phyloP scores from a whole-genome alignment of 1,140 invertebrate species.

The Aphaenogaster rudis region DNA sequence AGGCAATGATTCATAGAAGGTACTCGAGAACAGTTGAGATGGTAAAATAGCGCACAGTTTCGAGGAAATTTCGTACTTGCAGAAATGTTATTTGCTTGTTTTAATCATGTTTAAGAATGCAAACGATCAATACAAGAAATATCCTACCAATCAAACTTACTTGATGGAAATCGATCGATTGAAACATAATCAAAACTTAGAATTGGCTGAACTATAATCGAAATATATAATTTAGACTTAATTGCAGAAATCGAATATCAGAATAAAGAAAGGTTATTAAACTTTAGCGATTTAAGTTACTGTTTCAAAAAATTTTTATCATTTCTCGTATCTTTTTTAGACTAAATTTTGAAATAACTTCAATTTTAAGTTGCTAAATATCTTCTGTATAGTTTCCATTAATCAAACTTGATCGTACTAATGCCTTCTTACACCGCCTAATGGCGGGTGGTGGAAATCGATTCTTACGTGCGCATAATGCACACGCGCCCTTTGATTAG shows the following conservation, averaged over 20 bases:
- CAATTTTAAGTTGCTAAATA: not conserved
- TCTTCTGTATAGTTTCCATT: constrained; percentile 9
- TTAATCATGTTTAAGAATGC: not conserved
- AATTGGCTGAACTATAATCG: not conserved
- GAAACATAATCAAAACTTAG: not conserved
- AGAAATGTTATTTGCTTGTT: not conserved
- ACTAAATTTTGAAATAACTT: not conserved
- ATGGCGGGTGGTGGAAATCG: constrained; percentile 36
- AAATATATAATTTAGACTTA: not conserved
- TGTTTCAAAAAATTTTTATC: not conserved
- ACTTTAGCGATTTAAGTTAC: not conserved
- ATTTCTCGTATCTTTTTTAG: not conserved
- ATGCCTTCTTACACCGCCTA: not conserved
- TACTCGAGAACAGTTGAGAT: constrained; percentile 34
- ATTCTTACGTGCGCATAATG: constrained; percentile 48
- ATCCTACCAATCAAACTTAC: not conserved
- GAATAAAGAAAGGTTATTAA: not conserved
- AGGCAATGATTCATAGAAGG: constrained; percentile 47
- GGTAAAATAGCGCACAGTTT: constrained; percentile 9
- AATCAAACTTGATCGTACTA: constrained; percentile 22
- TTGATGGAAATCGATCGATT: not conserved
- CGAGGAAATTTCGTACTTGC: constrained; percentile 1
- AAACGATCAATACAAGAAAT: not conserved
- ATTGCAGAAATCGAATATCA: not conserved
- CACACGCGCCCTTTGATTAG: constrained; percentile 60